Conservation (phyloP, 2,888 invertebrate species). For the Epistrophella euchroma region DNA sequence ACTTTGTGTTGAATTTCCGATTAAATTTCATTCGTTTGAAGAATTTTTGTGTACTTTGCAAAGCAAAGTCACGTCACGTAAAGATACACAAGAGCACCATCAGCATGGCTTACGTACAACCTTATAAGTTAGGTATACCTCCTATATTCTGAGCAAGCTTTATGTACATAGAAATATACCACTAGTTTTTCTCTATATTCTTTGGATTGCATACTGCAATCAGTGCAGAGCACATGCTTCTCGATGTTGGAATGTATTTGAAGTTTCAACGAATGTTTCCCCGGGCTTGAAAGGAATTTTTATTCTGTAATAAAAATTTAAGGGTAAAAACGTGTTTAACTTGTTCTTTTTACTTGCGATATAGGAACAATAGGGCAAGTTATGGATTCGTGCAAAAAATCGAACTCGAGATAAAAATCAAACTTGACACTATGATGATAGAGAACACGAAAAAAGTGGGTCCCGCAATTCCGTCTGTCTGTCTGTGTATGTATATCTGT, state of each 20-base stretch:
- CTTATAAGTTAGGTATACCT: not conserved
- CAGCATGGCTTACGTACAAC: not conserved
- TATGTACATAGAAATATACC: not conserved
- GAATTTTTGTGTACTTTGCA: slow-evolving; percentile 12
- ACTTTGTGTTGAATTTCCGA: slow-evolving; percentile 26
- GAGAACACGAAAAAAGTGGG: too few species aligned
- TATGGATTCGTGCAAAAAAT: too few species aligned
- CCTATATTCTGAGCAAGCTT: not conserved
- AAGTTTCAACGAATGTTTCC: not conserved
- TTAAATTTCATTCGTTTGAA: slow-evolving; percentile 17
- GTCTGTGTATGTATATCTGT: too few species aligned
- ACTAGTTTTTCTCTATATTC: not conserved
- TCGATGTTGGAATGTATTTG: not conserved
- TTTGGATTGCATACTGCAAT: slow-evolving; percentile 26
- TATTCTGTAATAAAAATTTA: slow-evolving; percentile 4
- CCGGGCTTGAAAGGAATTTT: slow-evolving; percentile 22
- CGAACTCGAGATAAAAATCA: too few species aligned
- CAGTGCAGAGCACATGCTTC: slow-evolving; percentile 30
- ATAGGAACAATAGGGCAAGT: too few species aligned
- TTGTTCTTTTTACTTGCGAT: too few species aligned
- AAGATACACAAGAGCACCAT: not conserved
- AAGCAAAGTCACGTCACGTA: slow-evolving; percentile 46
- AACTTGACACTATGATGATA: too few species aligned
- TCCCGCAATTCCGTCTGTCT: too few species aligned
- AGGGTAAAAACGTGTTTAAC: slow-evolving; percentile 22